Evolutionary conservation across 2,888 invertebrate genomes (phyloP), one percentile per base, ranked within the genome.

Genomic region (Microctonus hyperodae): DNA sequence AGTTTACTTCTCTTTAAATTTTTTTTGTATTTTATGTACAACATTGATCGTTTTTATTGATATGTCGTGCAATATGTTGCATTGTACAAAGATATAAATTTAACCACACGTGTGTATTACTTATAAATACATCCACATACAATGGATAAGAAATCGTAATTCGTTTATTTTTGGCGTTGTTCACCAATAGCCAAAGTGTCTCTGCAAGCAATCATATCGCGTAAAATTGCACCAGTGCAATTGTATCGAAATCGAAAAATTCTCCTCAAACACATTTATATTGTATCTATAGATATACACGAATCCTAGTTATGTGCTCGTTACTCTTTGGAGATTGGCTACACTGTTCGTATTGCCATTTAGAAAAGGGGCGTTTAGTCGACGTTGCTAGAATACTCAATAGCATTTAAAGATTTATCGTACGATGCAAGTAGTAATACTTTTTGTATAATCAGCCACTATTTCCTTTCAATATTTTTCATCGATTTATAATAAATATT

Each of bases 251-350:
- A 57, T 57, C 37, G 57, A 57, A 57, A 57, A 57, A 22, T 31
- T 37, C 44, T 7, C 44, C 44, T 44, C 44, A 16, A 16, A 44
- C 16, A 44, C 7, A 6, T 7, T 16, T 11, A 25, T 13, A n/a
- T 25, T 51, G 25, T 51, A 28, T 51, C 23, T 22, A 4, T 50
- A 22, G 9, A 11, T 55, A 61, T 31, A 37, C 55, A 16, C n/a
- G 60, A 25, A 66, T 60, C 35, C 31, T 13, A 4, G 16, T n/a
- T 65, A 55, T 33, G 31, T 50, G 53, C 28, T 59, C 31, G 62
- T 69, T 61, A 69, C 63, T 67, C 67, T 58, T 44, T 62, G 53
- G 64, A 69, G 62, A 56, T 64, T 67, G 69, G 59, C 65, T 64
- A 60, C 56, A 59, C 59, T 51, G 10, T 33, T 20, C 40, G 40